phyloP scores from a whole-genome alignment of 1,140 invertebrate genomes.

The Megalonaias nervosa region DNA sequence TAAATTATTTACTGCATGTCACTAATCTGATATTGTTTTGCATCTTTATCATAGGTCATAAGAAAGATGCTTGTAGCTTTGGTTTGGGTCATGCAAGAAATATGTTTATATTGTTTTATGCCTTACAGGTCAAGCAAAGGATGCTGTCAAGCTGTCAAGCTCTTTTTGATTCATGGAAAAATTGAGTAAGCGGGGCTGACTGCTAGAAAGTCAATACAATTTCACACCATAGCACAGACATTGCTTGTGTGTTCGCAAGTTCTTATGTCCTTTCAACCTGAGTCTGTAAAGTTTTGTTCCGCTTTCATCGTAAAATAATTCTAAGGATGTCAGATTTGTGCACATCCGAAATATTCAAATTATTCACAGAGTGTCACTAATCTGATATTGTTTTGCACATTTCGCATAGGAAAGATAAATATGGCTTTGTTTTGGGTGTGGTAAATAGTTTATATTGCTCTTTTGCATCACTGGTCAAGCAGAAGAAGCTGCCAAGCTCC shows the following conservation, averaged over 20 bases:
- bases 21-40: background rate
- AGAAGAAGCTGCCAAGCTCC: constrained; percentile 39
- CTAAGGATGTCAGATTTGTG: no score
- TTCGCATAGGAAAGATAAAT: background rate
- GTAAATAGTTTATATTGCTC: no score
- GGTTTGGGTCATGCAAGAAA: no score
- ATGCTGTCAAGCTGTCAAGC: constrained; percentile 43
- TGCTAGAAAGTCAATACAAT: constrained; percentile 32
- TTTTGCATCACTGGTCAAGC: constrained; percentile 25
- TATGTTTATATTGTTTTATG: no score
- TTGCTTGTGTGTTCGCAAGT: no score
- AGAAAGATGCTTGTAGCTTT: no score
- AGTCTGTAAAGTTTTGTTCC: no score
- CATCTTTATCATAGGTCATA: no score
- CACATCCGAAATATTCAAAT: no score
- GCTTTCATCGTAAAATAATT: no score
- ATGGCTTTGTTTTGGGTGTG: no score
- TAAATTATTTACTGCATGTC: background rate
- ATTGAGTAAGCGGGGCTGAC: constrained; percentile 39
- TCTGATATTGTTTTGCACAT: background rate
- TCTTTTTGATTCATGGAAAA: constrained; percentile 36
- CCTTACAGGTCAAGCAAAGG: constrained; percentile 39
- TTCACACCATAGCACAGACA: no score
- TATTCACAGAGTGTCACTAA: background rate
- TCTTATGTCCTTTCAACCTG: background rate